Evolutionary conservation across 2,113 vertebrate genomes (phyloP).

Genomic region (Marmota monax): DNA sequence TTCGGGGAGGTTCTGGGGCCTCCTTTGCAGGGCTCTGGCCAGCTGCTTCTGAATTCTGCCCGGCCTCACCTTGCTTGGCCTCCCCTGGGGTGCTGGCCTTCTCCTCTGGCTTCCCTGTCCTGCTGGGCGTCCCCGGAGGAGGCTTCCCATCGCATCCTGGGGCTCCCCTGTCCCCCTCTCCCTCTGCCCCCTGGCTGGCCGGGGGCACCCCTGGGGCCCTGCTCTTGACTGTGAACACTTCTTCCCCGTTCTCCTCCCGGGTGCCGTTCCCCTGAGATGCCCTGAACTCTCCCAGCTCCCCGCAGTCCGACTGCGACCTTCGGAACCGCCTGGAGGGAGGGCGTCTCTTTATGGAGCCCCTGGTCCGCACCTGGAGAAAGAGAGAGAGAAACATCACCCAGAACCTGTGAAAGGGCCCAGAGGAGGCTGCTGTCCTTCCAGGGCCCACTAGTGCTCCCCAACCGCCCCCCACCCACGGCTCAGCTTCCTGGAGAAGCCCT

Average conservation of each 20-base stretch:
- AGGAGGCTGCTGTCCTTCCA: fast-evolving
- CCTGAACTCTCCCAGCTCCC: slow-evolving; percentile 78
- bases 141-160: slow-evolving; percentile 44
- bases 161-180: slow-evolving; percentile 50
- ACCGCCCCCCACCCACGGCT: not conserved
- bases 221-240: slow-evolving; percentile 78
- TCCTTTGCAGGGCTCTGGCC: not conserved
- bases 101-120: slow-evolving; percentile 76
- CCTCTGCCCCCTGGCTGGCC: not conserved
- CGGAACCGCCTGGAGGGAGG: slow-evolving; percentile 90
- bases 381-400: not conserved
- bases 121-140: slow-evolving; percentile 57
- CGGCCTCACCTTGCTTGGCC: not conserved
- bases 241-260: slow-evolving; percentile 81
- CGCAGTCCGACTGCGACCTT: slow-evolving; percentile 86
- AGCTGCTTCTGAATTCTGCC: not conserved
- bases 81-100: slow-evolving; percentile 32
- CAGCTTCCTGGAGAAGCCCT: not conserved
- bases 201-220: slow-evolving; percentile 51
- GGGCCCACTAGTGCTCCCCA: fast-evolving
- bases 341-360: slow-evolving; percentile 89
- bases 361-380: slow-evolving; percentile 85
- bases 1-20: not conserved
- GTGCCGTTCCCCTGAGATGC: slow-evolving; percentile 88
- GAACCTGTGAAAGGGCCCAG: not conserved